Evolutionary conservation across 2,113 vertebrate species (phyloP).

Genomic region (Haliaeetus leucogaster): DNA sequence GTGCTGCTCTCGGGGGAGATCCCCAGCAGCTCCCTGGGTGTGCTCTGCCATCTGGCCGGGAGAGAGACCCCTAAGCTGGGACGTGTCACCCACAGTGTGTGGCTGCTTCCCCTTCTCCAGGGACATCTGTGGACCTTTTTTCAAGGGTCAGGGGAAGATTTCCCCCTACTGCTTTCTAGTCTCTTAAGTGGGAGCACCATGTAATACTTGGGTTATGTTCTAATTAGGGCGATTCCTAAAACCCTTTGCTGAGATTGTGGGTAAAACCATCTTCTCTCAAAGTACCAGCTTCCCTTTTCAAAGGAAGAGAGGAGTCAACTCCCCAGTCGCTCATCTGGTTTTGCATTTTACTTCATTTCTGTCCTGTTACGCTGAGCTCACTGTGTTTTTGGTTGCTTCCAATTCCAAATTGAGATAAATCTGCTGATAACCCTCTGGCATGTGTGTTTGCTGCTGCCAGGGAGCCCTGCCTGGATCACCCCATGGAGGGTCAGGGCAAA

Average conservation of each 20-base stretch:
- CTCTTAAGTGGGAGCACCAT: not conserved
- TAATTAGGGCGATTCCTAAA: not conserved
- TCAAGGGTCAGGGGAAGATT: not conserved
- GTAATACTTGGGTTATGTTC: not conserved
- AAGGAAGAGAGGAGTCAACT: not conserved
- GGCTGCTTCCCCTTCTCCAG: not conserved
- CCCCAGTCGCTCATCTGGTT: not conserved
- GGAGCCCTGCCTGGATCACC: not conserved
- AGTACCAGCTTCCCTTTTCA: not conserved
- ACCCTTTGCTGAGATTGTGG: not conserved
- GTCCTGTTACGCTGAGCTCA: not conserved
- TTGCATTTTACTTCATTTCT: slow-evolving; percentile 38
- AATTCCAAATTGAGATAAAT: slow-evolving; percentile 5
- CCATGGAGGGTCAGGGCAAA: not conserved
- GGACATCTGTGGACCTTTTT: not conserved
- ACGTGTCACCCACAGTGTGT: not conserved
- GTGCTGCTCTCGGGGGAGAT: not conserved
- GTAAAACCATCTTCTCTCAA: not conserved
- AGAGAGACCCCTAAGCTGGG: not conserved
- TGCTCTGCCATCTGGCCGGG: not conserved
- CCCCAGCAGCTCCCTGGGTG: not conserved
- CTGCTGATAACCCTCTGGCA: not conserved
- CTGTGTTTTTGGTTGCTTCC: not conserved
- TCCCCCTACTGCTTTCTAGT: not conserved
- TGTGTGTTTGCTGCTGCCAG: fast-evolving